Base-by-base conservation (phyloP, 2,888 invertebrate species). In the Meliscaeva auricollis region DNA sequence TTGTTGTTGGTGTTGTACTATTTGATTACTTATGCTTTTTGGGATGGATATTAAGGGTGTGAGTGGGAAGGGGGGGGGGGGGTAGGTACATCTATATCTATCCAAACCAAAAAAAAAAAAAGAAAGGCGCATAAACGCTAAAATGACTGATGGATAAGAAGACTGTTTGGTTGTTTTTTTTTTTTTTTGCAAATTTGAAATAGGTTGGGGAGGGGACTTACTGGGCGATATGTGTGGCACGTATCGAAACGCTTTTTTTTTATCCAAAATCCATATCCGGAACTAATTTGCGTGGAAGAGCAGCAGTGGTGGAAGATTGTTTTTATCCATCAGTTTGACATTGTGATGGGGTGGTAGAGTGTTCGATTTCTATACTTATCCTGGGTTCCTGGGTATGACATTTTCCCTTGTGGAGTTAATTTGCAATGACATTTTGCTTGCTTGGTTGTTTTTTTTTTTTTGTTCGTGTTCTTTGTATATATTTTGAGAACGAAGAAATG, bases 1-100 rank as follows among this genome's bases (percentile, higher is more conserved):
- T 80, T 80, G 84, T 76, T 76, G 80, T 79, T 81, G 85, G 81
- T 81, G 76, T 81, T 81, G 76, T 85, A 85, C 80, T 80, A 85
- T 85, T 85, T 85, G 85, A 77, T 85, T 85, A 73, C 69, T 81
- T 73, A 85, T 81, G 72, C 80, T 76, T 69, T n/a, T 66, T 62
- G 69, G 48, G 44, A 30, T 68, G 54, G 54, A 76, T 50, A 41
- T 3, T 6, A 35, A 32, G n/a, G n/a, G n/a, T n/a, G n/a, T 54
- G 30, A 38, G 56, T 38, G 48, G 11, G 11, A 52, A n/a, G 52
- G 38, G 68, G 69, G 9, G n/a, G 20, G 74, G 60, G 74, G 54
- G 46, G 11, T 9, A 0, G 15, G 15, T 46, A 17, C 30, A 30
- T 66, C 70, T 58, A 30, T 15, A 50, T 32, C 17, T 32, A 7